Conservation (phyloP, 2,888 invertebrate species). For the Heliconius sara region DNA sequence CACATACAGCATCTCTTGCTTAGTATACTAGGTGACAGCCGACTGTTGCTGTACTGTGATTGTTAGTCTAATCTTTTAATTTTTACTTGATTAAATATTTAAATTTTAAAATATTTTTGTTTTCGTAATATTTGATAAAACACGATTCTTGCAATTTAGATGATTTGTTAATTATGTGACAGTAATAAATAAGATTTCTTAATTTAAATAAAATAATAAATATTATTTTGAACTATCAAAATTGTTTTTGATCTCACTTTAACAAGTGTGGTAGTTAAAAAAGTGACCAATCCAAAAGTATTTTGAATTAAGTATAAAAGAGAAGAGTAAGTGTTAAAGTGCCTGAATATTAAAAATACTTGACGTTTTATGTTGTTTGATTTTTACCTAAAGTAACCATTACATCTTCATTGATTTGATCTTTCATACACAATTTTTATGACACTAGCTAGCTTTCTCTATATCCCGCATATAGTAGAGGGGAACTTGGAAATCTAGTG, state of each 20-base stretch:
- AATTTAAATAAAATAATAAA: not conserved
- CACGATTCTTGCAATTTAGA: not conserved
- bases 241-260: not conserved
- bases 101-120: not conserved
- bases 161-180: not conserved
- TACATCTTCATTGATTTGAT: not conserved
- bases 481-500: no score
- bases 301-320: not conserved
- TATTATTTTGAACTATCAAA: not conserved
- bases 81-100: not conserved
- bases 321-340: not conserved
- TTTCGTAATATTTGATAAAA: not conserved
- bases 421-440: not conserved
- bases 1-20: not conserved
- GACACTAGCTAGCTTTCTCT: no score
- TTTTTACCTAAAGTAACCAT: not conserved
- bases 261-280: not conserved
- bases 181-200: not conserved
- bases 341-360: not conserved
- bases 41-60: not conserved
- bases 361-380: not conserved
- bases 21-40: not conserved
- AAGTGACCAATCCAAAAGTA: not conserved
- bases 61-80: not conserved
- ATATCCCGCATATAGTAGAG: no score